Percentiles rank a stretch among this genome's conserved stretches.
Evolutionary conservation across 1,140 invertebrate genomes (phyloP).

Genomic region (Orchestia grillus): DNA sequence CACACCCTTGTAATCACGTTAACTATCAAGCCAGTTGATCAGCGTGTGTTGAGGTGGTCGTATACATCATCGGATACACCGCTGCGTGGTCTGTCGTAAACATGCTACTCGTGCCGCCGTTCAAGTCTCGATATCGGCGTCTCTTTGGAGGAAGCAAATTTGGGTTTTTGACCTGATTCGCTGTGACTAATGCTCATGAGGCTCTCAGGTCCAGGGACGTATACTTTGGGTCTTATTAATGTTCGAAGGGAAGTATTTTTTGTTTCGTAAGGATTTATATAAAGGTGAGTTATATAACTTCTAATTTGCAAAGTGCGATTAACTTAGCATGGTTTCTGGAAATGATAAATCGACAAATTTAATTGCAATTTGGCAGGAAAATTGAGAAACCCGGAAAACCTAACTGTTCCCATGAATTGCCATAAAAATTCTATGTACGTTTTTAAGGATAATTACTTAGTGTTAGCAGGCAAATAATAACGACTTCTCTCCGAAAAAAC

Average conservation of each 20-base stretch:
- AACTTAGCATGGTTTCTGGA: background rate
- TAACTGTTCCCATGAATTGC: too few relatives aligned
- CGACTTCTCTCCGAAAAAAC: too few relatives aligned
- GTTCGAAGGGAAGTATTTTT: background rate
- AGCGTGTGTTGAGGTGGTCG: constrained; percentile 4
- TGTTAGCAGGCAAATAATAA: too few relatives aligned
- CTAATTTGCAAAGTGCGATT: background rate
- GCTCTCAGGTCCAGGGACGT: background rate
- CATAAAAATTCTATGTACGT: too few relatives aligned
- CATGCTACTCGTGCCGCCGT: constrained; percentile 3
- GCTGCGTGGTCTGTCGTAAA: background rate
- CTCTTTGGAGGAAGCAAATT: background rate
- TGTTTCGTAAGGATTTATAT: background rate
- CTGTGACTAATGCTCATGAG: background rate
- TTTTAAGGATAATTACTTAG: too few relatives aligned
- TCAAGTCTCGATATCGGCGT: background rate
- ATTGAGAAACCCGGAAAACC: too few relatives aligned
- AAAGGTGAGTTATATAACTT: background rate
- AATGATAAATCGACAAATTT: background rate
- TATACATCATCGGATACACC: background rate
- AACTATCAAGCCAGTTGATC: background rate
- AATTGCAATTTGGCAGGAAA: background rate
- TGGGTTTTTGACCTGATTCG: background rate
- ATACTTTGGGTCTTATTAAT: background rate
- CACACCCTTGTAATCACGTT: background rate